Base-by-base conservation (phyloP, 2,888 invertebrate species). In the Hedya salicella region DNA sequence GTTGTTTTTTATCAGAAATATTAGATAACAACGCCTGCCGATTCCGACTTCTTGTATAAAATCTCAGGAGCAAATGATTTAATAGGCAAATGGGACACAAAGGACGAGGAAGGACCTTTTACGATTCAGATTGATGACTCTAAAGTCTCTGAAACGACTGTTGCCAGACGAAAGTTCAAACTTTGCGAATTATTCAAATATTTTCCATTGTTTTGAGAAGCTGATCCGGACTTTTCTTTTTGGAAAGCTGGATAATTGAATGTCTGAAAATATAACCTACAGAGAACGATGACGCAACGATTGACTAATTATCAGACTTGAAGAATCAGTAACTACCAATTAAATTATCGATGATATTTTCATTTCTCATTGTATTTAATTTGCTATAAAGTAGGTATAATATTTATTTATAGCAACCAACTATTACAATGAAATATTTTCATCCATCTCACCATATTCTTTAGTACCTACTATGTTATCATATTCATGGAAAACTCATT, bases 181-280 rank as follows among this genome's bases (percentile, higher is more conserved):
- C 30, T 66, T 54, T 48, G 59, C n/a, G 39, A 46, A 52, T 53
- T 17, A 48, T 54, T 60, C 46, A 40, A 39, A 57, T 57, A 63
- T 32, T 30, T n/a, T 50, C 57, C 32, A 64, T 64, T 64, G 64
- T 50, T 50, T 21, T 30, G 13, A 13, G 39, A 19, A 53, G 17
- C 16, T 11, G 32, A 44, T 36, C 52, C 30, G n/a, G 19, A 52
- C 32, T 42, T 53, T 40, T 42, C 14, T 40, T 25, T 40, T 30
- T 14, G 25, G 40, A 30, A 60, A 62, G 50, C 42, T 6, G 42
- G 17, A 42, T 30, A 32, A 44, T 52, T 42, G 59, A 59, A 59
- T 11, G 21, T 39, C 44, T 19, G 32, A 57, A 57, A 32, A 46
- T n/a, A 21, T 25, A 19, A 32, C 16, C 17, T 49, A 40, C 25